Evolutionary conservation across 2,888 invertebrate genomes (phyloP), one percentile per base, ranked within the genome.

Genomic region (Acrobasis consociella): DNA sequence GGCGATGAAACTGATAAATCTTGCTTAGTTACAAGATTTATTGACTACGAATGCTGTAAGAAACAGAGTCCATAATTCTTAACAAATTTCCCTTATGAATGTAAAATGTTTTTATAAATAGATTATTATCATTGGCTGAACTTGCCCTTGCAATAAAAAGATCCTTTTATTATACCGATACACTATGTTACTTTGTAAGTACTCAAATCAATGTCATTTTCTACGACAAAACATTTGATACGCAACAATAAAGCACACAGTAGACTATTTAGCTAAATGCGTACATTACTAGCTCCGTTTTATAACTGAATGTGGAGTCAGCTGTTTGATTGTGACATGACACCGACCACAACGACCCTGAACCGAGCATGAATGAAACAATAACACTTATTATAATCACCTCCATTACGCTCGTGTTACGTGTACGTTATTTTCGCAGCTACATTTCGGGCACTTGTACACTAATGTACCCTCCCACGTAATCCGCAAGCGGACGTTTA

Each of bases 321-420:
- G 86, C 86, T 86, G 83, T 80, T 77, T 63, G 68, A 61, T 69
- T 62, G 75, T 73, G 71, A 79, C 67, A 71, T 70, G 82, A 82
- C 77, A 78, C 77, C 69, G 82, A 78, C 86, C 83, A 31, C 31
- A 31, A 77, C 84, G 85, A 85, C 82, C 83, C 77, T 75, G 76
- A 69, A 69, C 68, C 73, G 70, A 69, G 73, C 71, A 77, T 85
- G 80, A 84, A 84, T 83, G 86, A 79, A 85, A 86, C 82, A 85
- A 83, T 80, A 75, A 79, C 74, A 75, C 71, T 77, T 76, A 78
- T 83, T 82, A 78, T 83, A 80, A 76, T 75, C 71, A 72, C 72
- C 74, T 69, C 58, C 10, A 11, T 46, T 0, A 46, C 46, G 10
- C 13, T n/a, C 46, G 46, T 46, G 46, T 31, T 31, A 31, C 13